Conservation (phyloP, 2,888 invertebrate genomes). For the Steromphala cineraria region DNA sequence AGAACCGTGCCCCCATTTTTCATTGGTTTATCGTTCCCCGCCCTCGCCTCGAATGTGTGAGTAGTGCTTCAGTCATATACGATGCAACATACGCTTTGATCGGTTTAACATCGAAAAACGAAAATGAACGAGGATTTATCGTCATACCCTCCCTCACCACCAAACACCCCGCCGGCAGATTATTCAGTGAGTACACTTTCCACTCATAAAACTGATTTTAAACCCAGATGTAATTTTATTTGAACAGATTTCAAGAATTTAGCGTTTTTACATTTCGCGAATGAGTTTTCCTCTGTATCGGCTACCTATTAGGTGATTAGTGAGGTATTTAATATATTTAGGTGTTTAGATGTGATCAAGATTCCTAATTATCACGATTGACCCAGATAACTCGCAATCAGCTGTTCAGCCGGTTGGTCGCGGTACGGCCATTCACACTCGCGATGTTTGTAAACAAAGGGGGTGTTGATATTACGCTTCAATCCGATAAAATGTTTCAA, state of each 20-base stretch:
- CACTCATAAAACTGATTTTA: not conserved
- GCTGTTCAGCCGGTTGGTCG: not conserved
- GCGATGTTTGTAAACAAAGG: not conserved
- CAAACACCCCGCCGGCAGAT: constrained; percentile 40
- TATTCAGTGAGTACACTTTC: constrained; percentile 36
- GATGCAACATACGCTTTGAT: not conserved
- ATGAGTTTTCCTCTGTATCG: no score
- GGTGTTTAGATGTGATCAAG: no score
- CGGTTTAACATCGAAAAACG: not conserved
- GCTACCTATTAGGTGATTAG: no score
- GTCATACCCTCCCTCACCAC: constrained; percentile 42
- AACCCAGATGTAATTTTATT: no score
- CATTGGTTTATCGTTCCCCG: constrained; percentile 60
- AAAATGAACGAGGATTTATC: constrained; percentile 31
- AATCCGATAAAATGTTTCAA: no score
- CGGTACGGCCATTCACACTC: no score
- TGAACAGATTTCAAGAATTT: no score
- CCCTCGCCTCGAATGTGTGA: constrained; percentile 52
- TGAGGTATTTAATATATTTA: no score
- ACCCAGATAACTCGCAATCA: not conserved
- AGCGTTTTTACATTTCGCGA: no score
- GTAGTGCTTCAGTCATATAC: constrained; percentile 8
- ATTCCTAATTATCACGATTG: no score
- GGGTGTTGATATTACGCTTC: not conserved
- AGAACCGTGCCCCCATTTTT: constrained; percentile 53